Evolutionary conservation across 2,888 invertebrate genomes (phyloP).

Genomic region (Mesoligia furuncula): DNA sequence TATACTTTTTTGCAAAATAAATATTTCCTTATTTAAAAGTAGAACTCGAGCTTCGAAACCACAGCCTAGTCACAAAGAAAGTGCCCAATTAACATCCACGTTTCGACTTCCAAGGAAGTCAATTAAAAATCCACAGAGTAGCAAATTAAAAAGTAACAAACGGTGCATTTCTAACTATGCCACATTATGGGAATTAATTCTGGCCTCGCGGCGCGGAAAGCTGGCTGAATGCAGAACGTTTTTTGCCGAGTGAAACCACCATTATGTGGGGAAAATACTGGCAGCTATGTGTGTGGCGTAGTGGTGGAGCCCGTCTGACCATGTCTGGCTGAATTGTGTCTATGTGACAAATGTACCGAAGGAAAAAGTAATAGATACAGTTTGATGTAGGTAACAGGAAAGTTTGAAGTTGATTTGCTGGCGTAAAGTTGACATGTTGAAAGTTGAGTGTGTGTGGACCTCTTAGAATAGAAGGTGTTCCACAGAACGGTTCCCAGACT

Average conservation of each 20-base stretch:
- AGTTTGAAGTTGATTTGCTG: conserved; percentile 36
- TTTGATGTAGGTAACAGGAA: conserved; percentile 52
- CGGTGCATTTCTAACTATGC: conserved; percentile 57
- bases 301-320: conserved; percentile 62
- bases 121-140: conserved; percentile 64
- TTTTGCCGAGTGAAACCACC: conserved; percentile 76
- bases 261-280: conserved; percentile 76
- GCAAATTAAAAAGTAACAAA: conserved; percentile 62
- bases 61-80: conserved; percentile 50
- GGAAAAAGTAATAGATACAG: conserved; percentile 57
- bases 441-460: background rate
- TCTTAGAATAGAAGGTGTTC: too few species aligned
- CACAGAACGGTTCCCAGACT: too few species aligned
- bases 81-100: conserved; percentile 53
- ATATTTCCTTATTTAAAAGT: conserved; percentile 20
- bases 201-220: conserved; percentile 69
- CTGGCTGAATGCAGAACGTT: conserved; percentile 68
- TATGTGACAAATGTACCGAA: conserved; percentile 64
- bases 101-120: conserved; percentile 57
- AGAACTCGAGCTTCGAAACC: conserved; percentile 21
- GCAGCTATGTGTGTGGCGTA: conserved; percentile 64
- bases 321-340: conserved; percentile 63
- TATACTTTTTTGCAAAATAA: background rate
- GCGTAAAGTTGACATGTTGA: conserved; percentile 14
- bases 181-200: conserved; percentile 69